Evolutionary conservation across 2,113 vertebrate genomes (phyloP), one percentile per base, ranked within the genome.

Genomic region (Phocoena phocoena): DNA sequence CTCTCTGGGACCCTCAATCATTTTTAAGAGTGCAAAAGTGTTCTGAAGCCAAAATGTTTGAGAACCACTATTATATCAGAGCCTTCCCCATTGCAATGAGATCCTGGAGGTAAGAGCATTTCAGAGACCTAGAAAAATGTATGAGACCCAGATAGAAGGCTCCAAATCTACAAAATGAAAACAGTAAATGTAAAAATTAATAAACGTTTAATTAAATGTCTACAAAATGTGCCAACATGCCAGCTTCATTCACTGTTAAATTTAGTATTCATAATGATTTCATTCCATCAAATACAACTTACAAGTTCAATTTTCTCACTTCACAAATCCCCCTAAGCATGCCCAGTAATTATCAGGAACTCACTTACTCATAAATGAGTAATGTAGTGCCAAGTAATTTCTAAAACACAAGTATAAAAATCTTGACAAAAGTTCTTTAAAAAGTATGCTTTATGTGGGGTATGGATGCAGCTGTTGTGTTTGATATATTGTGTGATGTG

Each of bases 391-490:
- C 95, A 91, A 97, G 86, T 86, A 63, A 90, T 95, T 83, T 87
- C 79, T 92, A 93, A 96, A 96, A 41, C 82, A 91, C 77, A 88
- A 90, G 73, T 36, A 82, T 93, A 79, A 97, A 96, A 96, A 74
- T 41, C 60, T 55, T 95, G 71, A 82, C 33, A 88, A 91, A 96
- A 55, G 20, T 23, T 58, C 44, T 73, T 79, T 28, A 33, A 70
- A 90, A 93, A 18, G 60, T 36, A 28, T 33, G 84, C 82, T 53
- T 28, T 87, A 79, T 47, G 18, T 81, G 53, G 55, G 28, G 26
- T 50, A 25, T 44, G 73, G 13, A 21, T 81, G 7, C 20, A 63
- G 82, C 68, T 82, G 50, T 68, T 14, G 17, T 77, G 55, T 74
- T 58, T 74, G 81, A 79, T 73, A 60, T 33, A 6, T 44, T 74